phyloP scores from a whole-genome alignment of 2,113 vertebrate species.

The Lathamus discolor region DNA sequence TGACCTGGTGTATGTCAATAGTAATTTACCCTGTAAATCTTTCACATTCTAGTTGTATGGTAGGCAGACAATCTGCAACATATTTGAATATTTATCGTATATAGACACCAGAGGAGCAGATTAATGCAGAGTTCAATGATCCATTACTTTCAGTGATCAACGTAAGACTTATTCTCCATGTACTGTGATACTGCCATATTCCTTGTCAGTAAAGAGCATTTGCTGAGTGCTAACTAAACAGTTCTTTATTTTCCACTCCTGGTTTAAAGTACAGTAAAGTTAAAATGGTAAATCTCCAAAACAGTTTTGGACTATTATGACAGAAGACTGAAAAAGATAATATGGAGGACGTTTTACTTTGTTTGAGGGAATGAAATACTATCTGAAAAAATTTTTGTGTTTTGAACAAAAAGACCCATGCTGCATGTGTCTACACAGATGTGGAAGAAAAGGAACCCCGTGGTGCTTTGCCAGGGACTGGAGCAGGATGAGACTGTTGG shows the following conservation, averaged over 20 bases:
- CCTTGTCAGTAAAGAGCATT: background rate
- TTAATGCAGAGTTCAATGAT: background rate
- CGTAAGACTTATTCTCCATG: background rate
- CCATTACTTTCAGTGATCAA: background rate
- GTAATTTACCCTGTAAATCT: background rate
- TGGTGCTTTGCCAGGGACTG: background rate
- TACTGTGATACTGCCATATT: background rate
- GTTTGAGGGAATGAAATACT: background rate
- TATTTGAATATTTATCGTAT: background rate
- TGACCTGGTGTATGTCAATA: background rate
- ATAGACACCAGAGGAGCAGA: background rate
- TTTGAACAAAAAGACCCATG: background rate
- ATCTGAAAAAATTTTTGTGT: background rate
- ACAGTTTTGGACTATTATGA: background rate
- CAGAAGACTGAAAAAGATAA: background rate
- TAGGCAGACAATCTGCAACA: background rate
- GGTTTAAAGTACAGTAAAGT: background rate
- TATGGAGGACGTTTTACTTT: background rate
- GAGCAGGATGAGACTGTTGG: background rate
- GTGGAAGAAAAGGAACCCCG: background rate
- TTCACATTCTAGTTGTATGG: background rate
- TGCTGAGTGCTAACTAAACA: background rate
- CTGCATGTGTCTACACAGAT: background rate
- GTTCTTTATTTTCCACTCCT: background rate
- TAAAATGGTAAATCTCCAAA: background rate